phyloP scores from a whole-genome alignment of 2,888 invertebrate species.

The Chrysina gloriosa region DNA sequence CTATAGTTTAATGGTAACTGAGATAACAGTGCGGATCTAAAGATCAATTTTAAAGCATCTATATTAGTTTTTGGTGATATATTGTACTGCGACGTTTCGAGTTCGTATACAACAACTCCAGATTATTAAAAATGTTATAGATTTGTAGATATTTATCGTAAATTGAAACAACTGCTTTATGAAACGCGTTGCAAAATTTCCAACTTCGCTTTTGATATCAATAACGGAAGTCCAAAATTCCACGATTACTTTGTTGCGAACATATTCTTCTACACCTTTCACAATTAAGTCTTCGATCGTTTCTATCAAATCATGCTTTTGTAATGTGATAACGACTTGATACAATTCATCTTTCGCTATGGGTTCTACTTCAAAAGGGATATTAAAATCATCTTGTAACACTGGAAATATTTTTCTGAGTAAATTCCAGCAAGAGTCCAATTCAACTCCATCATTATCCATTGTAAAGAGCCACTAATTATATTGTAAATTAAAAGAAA shows the following conservation, averaged over 20 bases:
- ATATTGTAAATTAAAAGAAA: no score
- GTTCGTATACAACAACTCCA: constrained; percentile 68
- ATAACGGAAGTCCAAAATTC: constrained; percentile 76
- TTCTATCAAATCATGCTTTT: constrained; percentile 56
- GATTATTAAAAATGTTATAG: constrained; percentile 67
- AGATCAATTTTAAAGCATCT: constrained; percentile 72
- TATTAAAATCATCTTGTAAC: constrained; percentile 51
- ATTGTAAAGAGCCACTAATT: not conserved
- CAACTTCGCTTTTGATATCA: constrained; percentile 67
- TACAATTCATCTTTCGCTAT: constrained; percentile 59
- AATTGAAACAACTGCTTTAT: constrained; percentile 74
- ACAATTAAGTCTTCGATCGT: constrained; percentile 64
- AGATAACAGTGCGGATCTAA: constrained; percentile 75
- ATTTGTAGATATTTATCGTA: constrained; percentile 70
- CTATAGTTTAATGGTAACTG: constrained; percentile 79
- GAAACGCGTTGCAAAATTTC: constrained; percentile 75
- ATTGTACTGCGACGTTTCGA: constrained; percentile 66
- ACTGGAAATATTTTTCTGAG: constrained; percentile 58
- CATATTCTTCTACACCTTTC: constrained; percentile 69
- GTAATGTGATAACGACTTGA: constrained; percentile 58
- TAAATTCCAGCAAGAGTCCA: constrained; percentile 52
- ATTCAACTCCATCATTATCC: constrained; percentile 27
- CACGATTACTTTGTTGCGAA: constrained; percentile 72
- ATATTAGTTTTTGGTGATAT: constrained; percentile 69
- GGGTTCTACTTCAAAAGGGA: not conserved